Evolutionary conservation across 2,797 vertebrate genomes (phyloP), one percentile per base, ranked within the genome.

Genomic region (Artibeus jamaicensis): DNA sequence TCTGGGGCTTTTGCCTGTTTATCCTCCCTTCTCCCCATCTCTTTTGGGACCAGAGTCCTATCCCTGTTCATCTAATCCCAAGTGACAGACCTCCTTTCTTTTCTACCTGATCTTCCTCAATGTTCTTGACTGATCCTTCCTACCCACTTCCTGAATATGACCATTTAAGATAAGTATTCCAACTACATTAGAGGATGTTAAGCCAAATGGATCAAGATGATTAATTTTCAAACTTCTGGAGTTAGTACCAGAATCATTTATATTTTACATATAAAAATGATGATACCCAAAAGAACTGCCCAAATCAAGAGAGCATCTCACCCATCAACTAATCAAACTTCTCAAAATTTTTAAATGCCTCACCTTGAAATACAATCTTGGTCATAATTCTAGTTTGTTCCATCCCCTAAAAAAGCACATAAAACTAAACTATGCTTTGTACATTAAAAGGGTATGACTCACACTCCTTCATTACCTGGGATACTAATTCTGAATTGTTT

Each of bases 361-460:
- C n/a, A 79, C 44, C 42, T 73, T 73, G 48, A 76, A 39, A 94
- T 92, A 77, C 34, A 92, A 44, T 59, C 34, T 94, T 92, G 78
- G 37, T 83, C 71, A 88, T 16, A 84, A 59, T 34, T 87, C 22
- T 71, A 87, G 24, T 22, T 62, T 88, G n/a, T 62, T 92, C 67
- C n/a, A 62, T 68, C 24, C 37, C 87, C 65, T 83, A 29, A n/a
- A 89, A 32, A 89, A 19, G 24, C 19, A 78, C 48, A 73, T 29
- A 76, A 87, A 77, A 83, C 15, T 62, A 87, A 87, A 42, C 24
- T 55, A 70, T 18, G 37, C 22, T 81, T 87, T 81, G 2, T 57
- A 68, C 29, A 39, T 37, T n/a, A 71, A 94, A 92, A 77, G 19
- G 22, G 24, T n/a, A 91, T 53, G 34, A 44, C 15, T 62, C 24